Conservation (phyloP, 2,113 vertebrate genomes). For the Hippocampus guttulatus region DNA sequence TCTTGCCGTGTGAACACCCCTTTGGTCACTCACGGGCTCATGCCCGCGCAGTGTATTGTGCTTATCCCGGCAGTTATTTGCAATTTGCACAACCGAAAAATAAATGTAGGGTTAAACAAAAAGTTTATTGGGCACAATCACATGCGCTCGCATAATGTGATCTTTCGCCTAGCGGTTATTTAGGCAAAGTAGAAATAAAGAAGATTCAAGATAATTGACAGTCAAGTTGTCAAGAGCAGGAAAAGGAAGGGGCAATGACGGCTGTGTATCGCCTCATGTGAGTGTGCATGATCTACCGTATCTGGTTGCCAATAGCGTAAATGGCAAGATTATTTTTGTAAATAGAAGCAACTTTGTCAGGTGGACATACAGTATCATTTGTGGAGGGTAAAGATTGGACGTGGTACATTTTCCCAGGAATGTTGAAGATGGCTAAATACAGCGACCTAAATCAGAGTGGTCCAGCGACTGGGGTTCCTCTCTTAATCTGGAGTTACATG, state of each 20-base stretch:
- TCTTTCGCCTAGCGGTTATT: not conserved
- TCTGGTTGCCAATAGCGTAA: slow-evolving; percentile 36
- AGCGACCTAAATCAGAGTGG: slow-evolving; percentile 55
- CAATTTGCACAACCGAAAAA: not conserved
- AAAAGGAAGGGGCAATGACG: not conserved
- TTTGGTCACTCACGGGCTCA: not conserved
- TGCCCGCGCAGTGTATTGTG: not conserved
- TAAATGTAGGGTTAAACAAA: too few relatives aligned
- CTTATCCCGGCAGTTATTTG: not conserved
- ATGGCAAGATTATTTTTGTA: slow-evolving; percentile 52
- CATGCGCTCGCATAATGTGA: not conserved
- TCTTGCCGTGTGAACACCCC: too few relatives aligned
- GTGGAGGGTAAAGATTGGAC: slow-evolving; percentile 71
- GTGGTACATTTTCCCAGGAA: slow-evolving; percentile 70
- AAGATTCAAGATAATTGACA: not conserved
- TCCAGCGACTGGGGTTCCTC: slow-evolving; percentile 64
- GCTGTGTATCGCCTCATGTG: slow-evolving; percentile 2
- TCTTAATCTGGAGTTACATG: slow-evolving; percentile 73
- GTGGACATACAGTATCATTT: slow-evolving; percentile 64
- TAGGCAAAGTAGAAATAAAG: not conserved
- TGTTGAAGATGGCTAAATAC: slow-evolving; percentile 50
- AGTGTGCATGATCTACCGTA: slow-evolving; percentile 32
- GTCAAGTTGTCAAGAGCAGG: not conserved
- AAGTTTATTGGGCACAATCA: not conserved
- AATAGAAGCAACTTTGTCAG: slow-evolving; percentile 52